phyloP scores from a whole-genome alignment of 2,888 invertebrate species.

The Chalcosyrphus nemorum region DNA sequence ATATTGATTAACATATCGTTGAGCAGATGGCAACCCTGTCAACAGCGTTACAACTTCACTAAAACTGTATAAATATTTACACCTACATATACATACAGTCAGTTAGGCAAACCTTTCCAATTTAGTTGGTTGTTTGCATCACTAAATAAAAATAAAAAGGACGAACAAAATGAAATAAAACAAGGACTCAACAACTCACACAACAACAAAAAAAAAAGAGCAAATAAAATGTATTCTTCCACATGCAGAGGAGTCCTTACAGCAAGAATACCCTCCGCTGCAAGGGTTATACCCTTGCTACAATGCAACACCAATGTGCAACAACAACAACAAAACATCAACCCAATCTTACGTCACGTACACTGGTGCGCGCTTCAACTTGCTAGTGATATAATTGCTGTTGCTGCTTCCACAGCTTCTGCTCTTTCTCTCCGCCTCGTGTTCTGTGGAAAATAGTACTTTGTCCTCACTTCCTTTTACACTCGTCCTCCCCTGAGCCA shows the following conservation, averaged over 20 bases:
- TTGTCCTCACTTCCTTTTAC: conserved; percentile 5
- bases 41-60: conserved; percentile 13
- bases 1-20: no score
- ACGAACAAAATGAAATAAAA: conserved; percentile 11
- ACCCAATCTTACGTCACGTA: conserved; percentile 25
- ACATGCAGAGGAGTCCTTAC: conserved; percentile 1
- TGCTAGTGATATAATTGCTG: conserved; percentile 50
- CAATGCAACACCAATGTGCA: conserved; percentile 38
- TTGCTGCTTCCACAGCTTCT: conserved; percentile 11
- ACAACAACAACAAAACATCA: not conserved
- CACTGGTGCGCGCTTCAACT: conserved; percentile 24
- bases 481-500: not conserved
- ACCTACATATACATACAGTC: conserved; percentile 3
- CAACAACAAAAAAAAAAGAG: conserved; percentile 26
- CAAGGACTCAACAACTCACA: no score
- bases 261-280: conserved; percentile 8
- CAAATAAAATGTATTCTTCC: conserved; percentile 34
- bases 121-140: conserved; percentile 47
- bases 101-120: conserved; percentile 60
- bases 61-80: conserved; percentile 38
- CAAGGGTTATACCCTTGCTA: conserved; percentile 46
- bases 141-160: conserved; percentile 23
- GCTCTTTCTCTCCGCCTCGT: not conserved
- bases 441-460: conserved; percentile 15
- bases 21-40: conserved; percentile 24